A percentile compares a stretch with the other conserved stretches of the same genome.
phyloP scores from a whole-genome alignment of 2,113 vertebrate species.

The Sus scrofa region DNA sequence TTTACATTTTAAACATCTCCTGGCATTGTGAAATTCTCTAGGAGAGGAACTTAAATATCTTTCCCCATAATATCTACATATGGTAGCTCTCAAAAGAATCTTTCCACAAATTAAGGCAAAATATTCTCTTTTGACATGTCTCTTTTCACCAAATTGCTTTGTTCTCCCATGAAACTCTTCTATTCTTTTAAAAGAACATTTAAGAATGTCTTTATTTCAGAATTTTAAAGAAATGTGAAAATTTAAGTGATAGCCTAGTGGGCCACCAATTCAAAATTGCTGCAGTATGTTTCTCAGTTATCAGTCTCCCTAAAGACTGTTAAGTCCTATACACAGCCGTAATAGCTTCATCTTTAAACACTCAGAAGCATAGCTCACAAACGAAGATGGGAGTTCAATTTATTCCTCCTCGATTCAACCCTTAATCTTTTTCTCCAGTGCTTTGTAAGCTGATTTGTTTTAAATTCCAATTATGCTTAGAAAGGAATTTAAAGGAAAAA shows the following conservation, averaged over 20 bases:
- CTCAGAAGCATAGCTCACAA: conserved; percentile 38
- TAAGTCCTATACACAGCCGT: background rate
- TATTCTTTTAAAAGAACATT: conserved; percentile 52
- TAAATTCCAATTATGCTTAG: conserved; percentile 52
- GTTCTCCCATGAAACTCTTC: conserved; percentile 37
- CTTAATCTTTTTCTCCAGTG: conserved; percentile 47
- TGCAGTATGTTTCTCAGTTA: conserved; percentile 32
- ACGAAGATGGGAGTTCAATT: conserved; percentile 60
- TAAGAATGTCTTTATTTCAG: conserved; percentile 29
- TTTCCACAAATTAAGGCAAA: background rate
- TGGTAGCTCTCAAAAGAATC: background rate
- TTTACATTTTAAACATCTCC: background rate
- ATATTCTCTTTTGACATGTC: conserved; percentile 41
- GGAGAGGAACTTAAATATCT: background rate
- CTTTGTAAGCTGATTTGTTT: conserved; percentile 54
- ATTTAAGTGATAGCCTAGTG: conserved; percentile 42
- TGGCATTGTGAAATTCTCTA: conserved; percentile 29
- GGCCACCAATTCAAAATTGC: conserved; percentile 57
- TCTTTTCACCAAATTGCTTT: conserved; percentile 54
- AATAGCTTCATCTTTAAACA: conserved; percentile 42
- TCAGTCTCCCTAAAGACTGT: conserved; percentile 24
- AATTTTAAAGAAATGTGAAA: conserved; percentile 56
- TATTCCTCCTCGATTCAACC: conserved; percentile 47
- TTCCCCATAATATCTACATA: background rate
- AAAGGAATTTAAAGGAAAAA: conserved; percentile 55